These are phyloP conservation scores for Ochotona curzoniae DNA, from an alignment of 2,113 vertebrate species.

Conservation along the genomic window DNA sequence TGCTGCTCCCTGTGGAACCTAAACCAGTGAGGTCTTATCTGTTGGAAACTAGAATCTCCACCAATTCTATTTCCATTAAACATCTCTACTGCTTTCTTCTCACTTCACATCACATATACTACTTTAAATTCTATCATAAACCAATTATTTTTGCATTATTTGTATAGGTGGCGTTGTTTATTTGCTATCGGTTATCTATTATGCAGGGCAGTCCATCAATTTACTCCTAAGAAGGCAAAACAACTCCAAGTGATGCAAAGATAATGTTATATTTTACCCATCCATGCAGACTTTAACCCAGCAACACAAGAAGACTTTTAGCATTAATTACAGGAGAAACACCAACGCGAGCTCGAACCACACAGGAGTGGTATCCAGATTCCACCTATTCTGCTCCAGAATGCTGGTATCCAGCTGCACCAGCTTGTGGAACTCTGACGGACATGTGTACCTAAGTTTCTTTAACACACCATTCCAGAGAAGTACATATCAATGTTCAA, in stretches of 20 bases:
- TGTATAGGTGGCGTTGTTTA: neutral
- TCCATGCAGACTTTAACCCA: conserved; percentile 7
- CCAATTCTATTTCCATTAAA: neutral
- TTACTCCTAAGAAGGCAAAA: neutral
- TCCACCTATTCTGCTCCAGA: no score
- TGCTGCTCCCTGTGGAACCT: fast-evolving
- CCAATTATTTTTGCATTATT: neutral
- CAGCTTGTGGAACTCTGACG: neutral
- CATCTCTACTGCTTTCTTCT: neutral
- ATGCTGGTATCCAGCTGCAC: neutral
- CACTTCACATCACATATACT: neutral
- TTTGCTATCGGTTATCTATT: neutral
- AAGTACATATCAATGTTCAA: neutral
- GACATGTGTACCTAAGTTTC: neutral
- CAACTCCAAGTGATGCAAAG: neutral
- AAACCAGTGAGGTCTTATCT: neutral
- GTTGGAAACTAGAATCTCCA: neutral
- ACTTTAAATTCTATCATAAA: conserved; percentile 37
- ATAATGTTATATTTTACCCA: neutral
- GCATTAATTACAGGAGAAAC: conserved; percentile 3
- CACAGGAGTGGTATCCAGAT: neutral
- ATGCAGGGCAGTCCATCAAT: neutral
- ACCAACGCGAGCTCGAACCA: neutral
- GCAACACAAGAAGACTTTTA: conserved; percentile 22
- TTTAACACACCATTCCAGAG: neutral